Evolutionary conservation across 1,140 invertebrate species (phyloP), one percentile per base, ranked within the genome.

Genomic region (Brachionus plicatilis): DNA sequence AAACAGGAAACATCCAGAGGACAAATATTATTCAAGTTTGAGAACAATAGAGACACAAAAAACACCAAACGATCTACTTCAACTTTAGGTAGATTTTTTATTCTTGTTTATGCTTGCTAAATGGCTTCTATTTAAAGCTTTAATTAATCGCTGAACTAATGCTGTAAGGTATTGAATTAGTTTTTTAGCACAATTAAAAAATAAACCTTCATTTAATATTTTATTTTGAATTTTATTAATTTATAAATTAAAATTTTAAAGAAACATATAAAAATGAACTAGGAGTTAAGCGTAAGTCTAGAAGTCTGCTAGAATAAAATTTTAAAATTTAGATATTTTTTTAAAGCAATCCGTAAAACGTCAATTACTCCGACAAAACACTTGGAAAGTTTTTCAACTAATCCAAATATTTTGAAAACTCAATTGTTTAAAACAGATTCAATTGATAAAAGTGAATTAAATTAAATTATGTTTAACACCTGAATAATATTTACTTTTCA

Each of bases 191-290:
- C 45, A 47, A 11, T 47, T 47, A 47, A 12, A n/a, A 12, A 12
- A 47, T 14, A 12, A 37, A 37, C 33, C 27, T 37, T 37, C 33
- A 3, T 37, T 37, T 5, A 37, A 37, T 37, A 37, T 37, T 37
- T 37, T 37, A 37, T 37, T 37, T 37, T 37, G 6, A 37, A 37
- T 37, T 37, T 4, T 37, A 37, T 37, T 37, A 37, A 37, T 37
- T 37, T 7, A 37, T 37, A 37, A 37, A 37, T 29, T 50, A 24
- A 47, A 45, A 47, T 37, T 37, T 37, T 6, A 7, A 24, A 76
- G 72, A 76, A 50, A 76, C 72, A 27, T 76, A 76, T 50, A 76
- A 76, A 50, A 76, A 76, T 29, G 72, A 76, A 50, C 45, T 76
- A 45, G 72, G 72, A 27, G 45, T 76, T n/a, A 76, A 76, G n/a